Conservation (phyloP, 2,113 vertebrate species). For the Tragelaphus strepsiceros region DNA sequence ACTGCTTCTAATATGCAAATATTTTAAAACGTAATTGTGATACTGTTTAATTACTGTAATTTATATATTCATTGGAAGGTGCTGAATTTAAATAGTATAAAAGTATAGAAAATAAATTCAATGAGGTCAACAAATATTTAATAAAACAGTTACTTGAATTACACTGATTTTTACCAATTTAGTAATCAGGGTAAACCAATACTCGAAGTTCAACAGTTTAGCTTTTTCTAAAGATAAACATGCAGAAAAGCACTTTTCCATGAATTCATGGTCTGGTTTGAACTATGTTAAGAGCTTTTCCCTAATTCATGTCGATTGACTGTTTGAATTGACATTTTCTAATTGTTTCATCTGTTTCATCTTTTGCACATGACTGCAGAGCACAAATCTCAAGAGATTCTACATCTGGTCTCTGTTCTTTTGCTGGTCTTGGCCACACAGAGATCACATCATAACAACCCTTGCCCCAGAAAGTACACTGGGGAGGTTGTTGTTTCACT, state of each 20-base stretch:
- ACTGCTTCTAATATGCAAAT: background rate
- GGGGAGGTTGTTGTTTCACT: background rate
- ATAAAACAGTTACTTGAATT: background rate
- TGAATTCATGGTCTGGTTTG: conserved; percentile 21
- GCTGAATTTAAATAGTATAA: background rate
- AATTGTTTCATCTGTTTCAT: conserved; percentile 3
- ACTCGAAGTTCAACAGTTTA: background rate
- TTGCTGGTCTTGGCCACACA: background rate
- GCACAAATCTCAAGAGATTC: background rate
- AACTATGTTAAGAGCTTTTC: conserved; percentile 32
- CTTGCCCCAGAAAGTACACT: background rate
- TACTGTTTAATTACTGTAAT: background rate
- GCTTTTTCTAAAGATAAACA: conserved; percentile 10
- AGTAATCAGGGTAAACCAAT: background rate
- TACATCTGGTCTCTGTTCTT: conserved; percentile 45
- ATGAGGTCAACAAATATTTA: background rate
- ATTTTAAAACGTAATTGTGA: background rate
- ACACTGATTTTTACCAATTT: background rate
- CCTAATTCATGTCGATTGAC: background rate
- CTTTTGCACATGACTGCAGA: background rate
- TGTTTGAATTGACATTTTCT: conserved; percentile 42
- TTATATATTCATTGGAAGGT: background rate
- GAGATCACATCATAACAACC: background rate
- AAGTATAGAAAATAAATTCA: background rate
- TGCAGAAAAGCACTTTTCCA: conserved; percentile 33